Conservation (phyloP, 2,797 vertebrate species). For the Oreochromis mossambicus region DNA sequence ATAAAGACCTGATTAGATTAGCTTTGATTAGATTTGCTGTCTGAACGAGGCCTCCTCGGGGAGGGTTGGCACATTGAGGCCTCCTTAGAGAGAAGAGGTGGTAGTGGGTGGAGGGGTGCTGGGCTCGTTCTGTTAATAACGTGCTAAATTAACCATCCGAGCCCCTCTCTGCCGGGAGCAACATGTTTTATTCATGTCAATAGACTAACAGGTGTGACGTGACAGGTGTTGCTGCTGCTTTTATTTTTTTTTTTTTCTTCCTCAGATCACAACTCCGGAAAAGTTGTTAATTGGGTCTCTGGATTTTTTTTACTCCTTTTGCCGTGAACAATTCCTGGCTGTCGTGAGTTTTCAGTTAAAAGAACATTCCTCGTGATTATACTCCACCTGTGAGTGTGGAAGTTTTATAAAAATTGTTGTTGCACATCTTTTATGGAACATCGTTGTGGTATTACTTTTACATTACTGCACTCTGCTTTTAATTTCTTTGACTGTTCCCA, state of each 20-base stretch:
- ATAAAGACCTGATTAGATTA: slow-evolving; percentile 62
- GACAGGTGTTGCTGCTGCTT: slow-evolving; percentile 52
- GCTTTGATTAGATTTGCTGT: slow-evolving; percentile 59
- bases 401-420: neutral
- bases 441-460: neutral
- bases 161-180: slow-evolving; percentile 36
- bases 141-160: slow-evolving; percentile 60
- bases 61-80: neutral
- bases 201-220: slow-evolving; percentile 59
- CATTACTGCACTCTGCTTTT: neutral
- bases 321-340: neutral
- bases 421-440: neutral
- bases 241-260: neutral
- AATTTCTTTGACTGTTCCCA: neutral
- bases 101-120: neutral
- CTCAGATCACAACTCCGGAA: slow-evolving; percentile 35
- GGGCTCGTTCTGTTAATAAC: slow-evolving; percentile 57
- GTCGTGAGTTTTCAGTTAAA: slow-evolving; percentile 19
- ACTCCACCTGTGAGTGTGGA: neutral
- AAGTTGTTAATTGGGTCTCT: slow-evolving; percentile 67
- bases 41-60: slow-evolving; percentile 34
- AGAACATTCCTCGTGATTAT: neutral
- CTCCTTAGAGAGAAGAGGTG: slow-evolving; percentile 29
- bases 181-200: slow-evolving; percentile 67
- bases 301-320: neutral